Evolutionary conservation across 2,888 invertebrate genomes (phyloP).

Genomic region (Rhaphigaster nebulosa): DNA sequence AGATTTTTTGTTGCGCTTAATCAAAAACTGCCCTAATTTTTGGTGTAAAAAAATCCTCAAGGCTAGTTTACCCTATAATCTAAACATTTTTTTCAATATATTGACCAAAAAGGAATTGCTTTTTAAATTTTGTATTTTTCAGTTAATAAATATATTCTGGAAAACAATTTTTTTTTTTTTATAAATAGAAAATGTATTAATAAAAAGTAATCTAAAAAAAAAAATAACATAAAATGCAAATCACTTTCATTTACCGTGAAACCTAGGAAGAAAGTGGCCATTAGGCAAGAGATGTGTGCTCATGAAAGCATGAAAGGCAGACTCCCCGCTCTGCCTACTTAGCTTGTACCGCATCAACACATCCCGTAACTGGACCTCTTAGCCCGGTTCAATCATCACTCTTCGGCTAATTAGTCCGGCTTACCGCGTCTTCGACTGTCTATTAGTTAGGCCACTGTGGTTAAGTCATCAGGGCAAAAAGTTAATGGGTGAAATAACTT

Average conservation of each 20-base stretch:
- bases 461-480: not conserved
- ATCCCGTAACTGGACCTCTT: not conserved
- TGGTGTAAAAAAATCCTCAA: too few species aligned
- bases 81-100: too few species aligned
- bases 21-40: too few species aligned
- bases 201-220: too few species aligned
- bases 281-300: not conserved
- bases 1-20: too few species aligned
- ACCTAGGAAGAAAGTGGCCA: not conserved
- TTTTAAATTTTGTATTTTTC: too few species aligned
- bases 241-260: slow-evolving; percentile 2
- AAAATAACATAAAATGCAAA: not conserved
- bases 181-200: too few species aligned
- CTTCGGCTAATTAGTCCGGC: not conserved
- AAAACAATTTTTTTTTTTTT: too few species aligned
- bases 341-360: not conserved
- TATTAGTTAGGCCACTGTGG: not conserved
- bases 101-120: too few species aligned
- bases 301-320: not conserved
- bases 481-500: not conserved
- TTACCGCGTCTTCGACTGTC: not conserved
- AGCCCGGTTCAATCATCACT: not conserved
- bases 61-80: too few species aligned
- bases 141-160: too few species aligned
- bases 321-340: not conserved